These are phyloP conservation scores for Hyaena hyaena DNA, from an alignment of 2,113 vertebrate genomes.

Conservation along the genomic window DNA sequence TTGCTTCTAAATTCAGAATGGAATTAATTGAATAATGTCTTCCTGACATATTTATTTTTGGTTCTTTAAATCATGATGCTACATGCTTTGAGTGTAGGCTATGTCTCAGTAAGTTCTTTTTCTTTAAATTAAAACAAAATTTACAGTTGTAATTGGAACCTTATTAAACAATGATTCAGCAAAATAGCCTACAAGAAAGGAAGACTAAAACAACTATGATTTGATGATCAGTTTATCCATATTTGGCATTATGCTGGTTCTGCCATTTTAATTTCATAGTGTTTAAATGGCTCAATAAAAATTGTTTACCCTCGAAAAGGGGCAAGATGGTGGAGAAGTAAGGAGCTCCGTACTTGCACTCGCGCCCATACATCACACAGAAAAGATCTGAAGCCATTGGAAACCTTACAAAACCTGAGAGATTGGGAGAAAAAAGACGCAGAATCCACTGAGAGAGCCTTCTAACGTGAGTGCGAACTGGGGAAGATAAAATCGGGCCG, in stretches of 20 bases:
- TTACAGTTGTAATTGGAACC: slow-evolving; percentile 33
- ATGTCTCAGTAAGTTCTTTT: slow-evolving; percentile 60
- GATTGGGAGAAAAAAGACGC: too few species aligned
- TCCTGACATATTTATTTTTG: background rate
- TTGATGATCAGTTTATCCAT: background rate
- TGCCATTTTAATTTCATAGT: slow-evolving; percentile 38
- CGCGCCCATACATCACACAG: too few species aligned
- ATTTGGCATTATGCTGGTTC: slow-evolving; percentile 55
- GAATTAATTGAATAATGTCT: background rate
- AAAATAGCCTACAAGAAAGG: slow-evolving; percentile 1
- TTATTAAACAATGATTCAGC: slow-evolving; percentile 45
- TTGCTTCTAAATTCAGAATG: background rate
- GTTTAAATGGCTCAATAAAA: slow-evolving; percentile 61
- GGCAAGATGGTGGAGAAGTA: too few species aligned
- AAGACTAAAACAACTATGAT: background rate
- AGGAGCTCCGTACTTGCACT: too few species aligned
- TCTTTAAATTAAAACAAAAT: slow-evolving; percentile 64
- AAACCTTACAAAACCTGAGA: too few species aligned
- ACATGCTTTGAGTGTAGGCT: background rate
- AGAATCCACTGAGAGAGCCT: too few species aligned
- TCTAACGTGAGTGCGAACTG: too few species aligned
- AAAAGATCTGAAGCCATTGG: too few species aligned
- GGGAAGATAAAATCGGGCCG: too few species aligned
- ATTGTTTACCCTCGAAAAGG: background rate
- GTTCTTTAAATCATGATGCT: background rate